A percentile compares a stretch with the other conserved stretches of the same genome.
Conservation (phyloP, 2,888 invertebrate species). For the Lasioglossum leucozonium region DNA sequence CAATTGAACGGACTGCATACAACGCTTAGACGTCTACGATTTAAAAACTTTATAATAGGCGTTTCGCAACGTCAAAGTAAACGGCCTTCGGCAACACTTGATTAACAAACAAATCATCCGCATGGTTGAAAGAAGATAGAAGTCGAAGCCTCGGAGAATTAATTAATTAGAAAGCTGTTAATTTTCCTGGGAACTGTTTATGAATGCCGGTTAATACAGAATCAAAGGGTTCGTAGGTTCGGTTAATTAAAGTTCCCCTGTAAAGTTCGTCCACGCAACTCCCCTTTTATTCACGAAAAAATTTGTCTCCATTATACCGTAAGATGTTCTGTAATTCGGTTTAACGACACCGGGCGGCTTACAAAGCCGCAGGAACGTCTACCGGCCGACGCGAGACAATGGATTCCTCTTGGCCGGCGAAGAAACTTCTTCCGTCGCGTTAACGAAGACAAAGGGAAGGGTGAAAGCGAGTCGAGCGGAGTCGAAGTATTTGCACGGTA, state of each 20-base stretch:
- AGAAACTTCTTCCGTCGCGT: constrained; percentile 35
- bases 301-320: constrained; percentile 18
- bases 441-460: constrained; percentile 32
- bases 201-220: neutral
- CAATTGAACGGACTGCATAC: neutral
- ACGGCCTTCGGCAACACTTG: neutral
- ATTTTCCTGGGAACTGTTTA: neutral
- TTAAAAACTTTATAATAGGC: neutral
- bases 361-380: constrained; percentile 18
- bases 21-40: neutral
- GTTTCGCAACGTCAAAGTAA: neutral
- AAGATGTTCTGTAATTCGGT: constrained; percentile 23
- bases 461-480: neutral
- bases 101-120: neutral
- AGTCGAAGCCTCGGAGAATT: neutral
- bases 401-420: constrained; percentile 25
- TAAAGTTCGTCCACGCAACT: neutral
- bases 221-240: neutral
- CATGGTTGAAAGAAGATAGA: neutral
- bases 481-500: constrained; percentile 53
- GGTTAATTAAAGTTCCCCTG: neutral
- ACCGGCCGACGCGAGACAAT: constrained; percentile 16
- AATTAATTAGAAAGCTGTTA: constrained; percentile 6
- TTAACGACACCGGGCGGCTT: constrained; percentile 22
- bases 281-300: neutral